phyloP scores from a whole-genome alignment of 2,888 invertebrate species.

The Trichogramma evanescens region DNA sequence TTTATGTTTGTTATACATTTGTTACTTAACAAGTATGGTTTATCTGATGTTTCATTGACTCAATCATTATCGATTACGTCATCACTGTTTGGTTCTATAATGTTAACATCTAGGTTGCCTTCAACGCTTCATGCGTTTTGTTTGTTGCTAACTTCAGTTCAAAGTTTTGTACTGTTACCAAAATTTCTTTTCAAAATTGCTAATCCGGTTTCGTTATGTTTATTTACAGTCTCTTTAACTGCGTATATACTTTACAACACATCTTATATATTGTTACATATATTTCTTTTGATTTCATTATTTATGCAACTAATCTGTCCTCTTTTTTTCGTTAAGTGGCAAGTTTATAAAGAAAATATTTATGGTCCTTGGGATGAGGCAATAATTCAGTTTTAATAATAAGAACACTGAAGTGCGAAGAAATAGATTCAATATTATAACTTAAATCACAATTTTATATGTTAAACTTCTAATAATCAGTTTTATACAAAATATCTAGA shows the following conservation, averaged over 20 bases:
- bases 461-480: too few species aligned
- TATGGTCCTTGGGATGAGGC: slow-evolving; percentile 99
- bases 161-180: slow-evolving; percentile 84
- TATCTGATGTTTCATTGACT: slow-evolving; percentile 80
- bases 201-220: slow-evolving; percentile 52
- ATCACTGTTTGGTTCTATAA: slow-evolving; percentile 90
- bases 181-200: slow-evolving; percentile 63
- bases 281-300: slow-evolving; percentile 56
- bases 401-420: neutral
- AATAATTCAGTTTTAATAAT: slow-evolving; percentile 42
- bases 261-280: slow-evolving; percentile 53
- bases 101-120: slow-evolving; percentile 84
- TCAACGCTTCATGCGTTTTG: slow-evolving; percentile 83
- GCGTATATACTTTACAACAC: slow-evolving; percentile 51
- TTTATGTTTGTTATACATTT: slow-evolving; percentile 83
- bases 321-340: slow-evolving; percentile 66
- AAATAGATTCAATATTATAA: too few species aligned
- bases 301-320: slow-evolving; percentile 71
- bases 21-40: slow-evolving; percentile 87
- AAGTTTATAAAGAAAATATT: slow-evolving; percentile 80
- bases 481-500: too few species aligned
- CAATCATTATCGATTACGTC: slow-evolving; percentile 89
- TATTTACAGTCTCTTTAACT: slow-evolving; percentile 51
- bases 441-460: too few species aligned
- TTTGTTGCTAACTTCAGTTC: slow-evolving; percentile 79